Percentiles rank a stretch among this genome's conserved stretches.
Conservation (phyloP, 2,113 vertebrate genomes). For the Sialia sialis region DNA sequence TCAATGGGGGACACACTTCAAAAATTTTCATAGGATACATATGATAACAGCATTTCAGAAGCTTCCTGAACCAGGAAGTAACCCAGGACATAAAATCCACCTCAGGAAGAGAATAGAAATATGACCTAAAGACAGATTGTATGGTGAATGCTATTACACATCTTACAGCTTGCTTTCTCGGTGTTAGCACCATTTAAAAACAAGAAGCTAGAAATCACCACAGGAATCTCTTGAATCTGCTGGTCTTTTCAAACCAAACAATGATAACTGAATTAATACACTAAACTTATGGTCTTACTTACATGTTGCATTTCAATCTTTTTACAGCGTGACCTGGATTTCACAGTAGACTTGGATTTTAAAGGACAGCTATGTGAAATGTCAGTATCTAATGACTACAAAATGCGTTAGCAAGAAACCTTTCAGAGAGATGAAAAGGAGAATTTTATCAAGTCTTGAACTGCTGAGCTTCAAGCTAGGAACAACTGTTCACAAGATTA, state of each 20-base stretch:
- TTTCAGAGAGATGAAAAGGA: background rate
- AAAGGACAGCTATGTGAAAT: conserved; percentile 97
- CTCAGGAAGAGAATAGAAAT: background rate
- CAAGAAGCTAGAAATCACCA: background rate
- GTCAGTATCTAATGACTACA: conserved; percentile 94
- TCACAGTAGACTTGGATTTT: conserved; percentile 96
- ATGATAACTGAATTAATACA: background rate
- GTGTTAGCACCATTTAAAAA: background rate
- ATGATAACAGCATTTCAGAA: background rate
- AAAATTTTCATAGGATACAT: background rate
- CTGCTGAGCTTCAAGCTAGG: conserved; percentile 59
- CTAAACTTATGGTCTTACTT: background rate
- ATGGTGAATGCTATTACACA: background rate
- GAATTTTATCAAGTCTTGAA: conserved; percentile 41
- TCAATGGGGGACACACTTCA: background rate
- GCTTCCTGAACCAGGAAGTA: background rate
- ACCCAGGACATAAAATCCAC: background rate
- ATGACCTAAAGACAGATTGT: background rate
- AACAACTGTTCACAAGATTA: conserved; percentile 58
- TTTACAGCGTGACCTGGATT: conserved; percentile 93
- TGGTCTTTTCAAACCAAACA: background rate
- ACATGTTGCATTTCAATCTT: conserved; percentile 15
- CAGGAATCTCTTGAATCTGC: background rate
- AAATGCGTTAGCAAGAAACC: conserved; percentile 87
- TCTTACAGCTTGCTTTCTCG: background rate